A percentile compares a stretch with the other conserved stretches of the same genome.
Conservation (phyloP, 2,797 vertebrate genomes). For the Telmatherina bonti region DNA sequence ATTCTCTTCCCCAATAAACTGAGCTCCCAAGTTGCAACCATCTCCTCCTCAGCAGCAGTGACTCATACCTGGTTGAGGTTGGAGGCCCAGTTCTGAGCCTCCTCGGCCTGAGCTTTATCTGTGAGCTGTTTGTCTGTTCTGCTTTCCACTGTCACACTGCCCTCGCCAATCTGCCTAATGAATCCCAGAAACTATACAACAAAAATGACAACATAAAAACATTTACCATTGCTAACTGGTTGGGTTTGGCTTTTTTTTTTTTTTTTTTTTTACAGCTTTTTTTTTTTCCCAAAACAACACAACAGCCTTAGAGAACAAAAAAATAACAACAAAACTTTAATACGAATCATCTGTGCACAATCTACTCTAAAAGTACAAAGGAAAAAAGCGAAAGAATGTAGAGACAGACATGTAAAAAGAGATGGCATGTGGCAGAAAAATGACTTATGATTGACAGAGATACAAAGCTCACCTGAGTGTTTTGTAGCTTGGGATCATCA, state of each 20-base stretch:
- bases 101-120: slow-evolving; percentile 90
- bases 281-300: slow-evolving; percentile 10
- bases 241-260: slow-evolving; percentile 38
- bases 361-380: slow-evolving; percentile 29
- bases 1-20: slow-evolving; percentile 29
- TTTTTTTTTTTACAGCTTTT: slow-evolving; percentile 19
- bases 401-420: slow-evolving; percentile 55
- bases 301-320: slow-evolving; percentile 14
- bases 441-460: slow-evolving; percentile 1
- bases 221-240: slow-evolving; percentile 63
- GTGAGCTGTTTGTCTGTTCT: slow-evolving; percentile 91
- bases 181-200: slow-evolving; percentile 97
- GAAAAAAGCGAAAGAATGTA: slow-evolving; percentile 50
- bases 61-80: slow-evolving; percentile 98
- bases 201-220: slow-evolving; percentile 71
- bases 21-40: slow-evolving; percentile 52
- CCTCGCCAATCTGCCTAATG: slow-evolving; percentile 99
- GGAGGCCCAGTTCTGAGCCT: slow-evolving; percentile 98
- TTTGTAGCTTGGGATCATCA: slow-evolving; percentile 94
- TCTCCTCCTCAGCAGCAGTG: slow-evolving; percentile 56
- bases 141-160: slow-evolving; percentile 98
- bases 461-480: slow-evolving; percentile 90
- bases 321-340: slow-evolving; percentile 1
- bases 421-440: slow-evolving; percentile 23
- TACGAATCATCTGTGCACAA: slow-evolving; percentile 8